Evolutionary conservation across 1,140 invertebrate genomes (phyloP), one percentile per base, ranked within the genome.

Genomic region (Micrasema longulum): DNA sequence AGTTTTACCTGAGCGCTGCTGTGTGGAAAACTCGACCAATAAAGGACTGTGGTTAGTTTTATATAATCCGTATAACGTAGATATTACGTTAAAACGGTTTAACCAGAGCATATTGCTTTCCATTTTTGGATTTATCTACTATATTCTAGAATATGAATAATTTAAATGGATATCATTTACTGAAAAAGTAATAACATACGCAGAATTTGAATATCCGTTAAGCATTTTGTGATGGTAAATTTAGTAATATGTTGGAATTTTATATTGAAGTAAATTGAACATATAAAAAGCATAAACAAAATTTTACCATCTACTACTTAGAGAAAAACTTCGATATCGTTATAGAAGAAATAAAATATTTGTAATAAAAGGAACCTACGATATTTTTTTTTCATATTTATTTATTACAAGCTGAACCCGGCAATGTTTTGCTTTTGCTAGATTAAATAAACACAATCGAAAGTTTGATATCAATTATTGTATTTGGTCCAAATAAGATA

Each of bases 131-230:
- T 47, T 47, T 64, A 47, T 48, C 22, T 64, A 31, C 41, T 16
- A 45, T 47, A 64, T 31, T 47, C 26, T 20, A 16, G 26, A 57
- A 2, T 10, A 47, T 47, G 41, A 64, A 47, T 47, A 12, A 64
- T 64, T 64, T 47, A 64, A 64, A 18, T 16, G 62, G 1, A 47
- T 14, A 64, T 47, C n/a, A n/a, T 47, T 64, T 47, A 60, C 41
- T 60, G 36, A 60, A 60, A 60, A 41, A 41, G 23, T 53, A 22
- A 53, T 53, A 53, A 20, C 47, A 20, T 20, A 14, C 35, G 43
- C 16, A 47, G n/a, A 47, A 47, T 47, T 16, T 47, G n/a, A 47
- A 47, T 47, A 47, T 47, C n/a, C 12, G 52, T 36, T 12, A 31
- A 55, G 22, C 26, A 53, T 53, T 53, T 53, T 53, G 50, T n/a